Evolutionary conservation across 2,797 vertebrate species (phyloP), one percentile per base, ranked within the genome.

Genomic region (Gambelia wislizenii): DNA sequence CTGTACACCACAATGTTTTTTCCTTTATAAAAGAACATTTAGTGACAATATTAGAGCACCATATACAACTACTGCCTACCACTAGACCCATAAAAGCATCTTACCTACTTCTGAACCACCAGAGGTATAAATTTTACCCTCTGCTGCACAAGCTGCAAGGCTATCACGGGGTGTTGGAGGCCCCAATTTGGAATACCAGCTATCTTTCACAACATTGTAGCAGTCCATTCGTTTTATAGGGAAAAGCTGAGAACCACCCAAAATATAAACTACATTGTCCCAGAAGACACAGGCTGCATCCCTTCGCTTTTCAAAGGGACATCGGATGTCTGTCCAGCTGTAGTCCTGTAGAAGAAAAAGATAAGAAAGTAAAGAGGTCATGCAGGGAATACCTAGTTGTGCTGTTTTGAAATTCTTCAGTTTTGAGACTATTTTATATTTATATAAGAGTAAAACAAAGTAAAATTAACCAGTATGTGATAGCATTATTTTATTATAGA

Each of bases 141-240:
- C 98, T 52, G 98, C 98, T 76, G 98, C 98, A 87, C 98, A 99
- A 87, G 99, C 99, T 87, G 99, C 98, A 94, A 99, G 97, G 95
- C 99, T 99, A 97, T 99, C 99, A n/a, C 99, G 97, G 87, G 98
- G 98, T 39, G 98, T 99, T 30, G 98, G 98, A 49, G 99, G 99
- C 22, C 99, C 99, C 92, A 99, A 97, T 96, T 99, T 99, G 94
- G 99, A 99, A 96, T 99, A 99, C 99, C 99, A 99, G 97, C 98
- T 99, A 96, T 99, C 99, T 95, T 99, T 99, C 91, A 99, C 98
- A 80, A 99, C 99, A 59, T 99, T 99, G 96, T 99, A 99, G 95
- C 99, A 99, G 97, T 99, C 99, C 99, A 99, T 99, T 93, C 98
- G 97, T 94, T 99, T 99, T 95, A 99, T 99, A 82, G 98, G 99